phyloP scores from a whole-genome alignment of 2,113 vertebrate species.

The Morone chrysops region DNA sequence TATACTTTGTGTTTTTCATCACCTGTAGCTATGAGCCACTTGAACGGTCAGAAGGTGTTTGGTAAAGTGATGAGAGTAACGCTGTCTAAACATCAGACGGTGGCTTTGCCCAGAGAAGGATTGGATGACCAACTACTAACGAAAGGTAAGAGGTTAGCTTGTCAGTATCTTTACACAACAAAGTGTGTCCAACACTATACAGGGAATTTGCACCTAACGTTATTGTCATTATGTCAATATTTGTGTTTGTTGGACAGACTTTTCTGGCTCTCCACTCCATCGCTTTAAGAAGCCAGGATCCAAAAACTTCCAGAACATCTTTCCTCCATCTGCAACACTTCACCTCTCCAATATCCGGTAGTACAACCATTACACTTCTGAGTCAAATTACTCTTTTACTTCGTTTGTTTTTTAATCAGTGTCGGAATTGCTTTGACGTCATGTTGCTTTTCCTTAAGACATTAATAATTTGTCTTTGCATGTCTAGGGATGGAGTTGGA shows the following conservation, averaged over 20 bases:
- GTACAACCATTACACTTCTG: background rate
- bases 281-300: slow-evolving; percentile 99
- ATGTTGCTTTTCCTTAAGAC: background rate
- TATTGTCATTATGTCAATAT: background rate
- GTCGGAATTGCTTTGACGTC: background rate
- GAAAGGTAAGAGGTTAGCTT: slow-evolving; percentile 79
- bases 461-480: slow-evolving; percentile 9
- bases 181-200: no score
- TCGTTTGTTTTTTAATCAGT: background rate
- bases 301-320: slow-evolving; percentile 99
- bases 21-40: slow-evolving; percentile 94
- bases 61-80: slow-evolving; percentile 99
- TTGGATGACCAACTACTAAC: slow-evolving; percentile 97
- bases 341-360: slow-evolving; percentile 98
- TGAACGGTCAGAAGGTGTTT: slow-evolving; percentile 99
- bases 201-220: background rate
- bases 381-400: background rate
- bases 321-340: slow-evolving; percentile 96
- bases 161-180: background rate
- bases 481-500: slow-evolving; percentile 90
- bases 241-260: slow-evolving; percentile 82
- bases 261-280: slow-evolving; percentile 96
- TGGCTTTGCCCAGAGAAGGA: slow-evolving; percentile 96
- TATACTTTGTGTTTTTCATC: background rate
- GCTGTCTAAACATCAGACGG: slow-evolving; percentile 96